Conservation (phyloP, 2,113 vertebrate genomes). For the Xenopus laevis region DNA sequence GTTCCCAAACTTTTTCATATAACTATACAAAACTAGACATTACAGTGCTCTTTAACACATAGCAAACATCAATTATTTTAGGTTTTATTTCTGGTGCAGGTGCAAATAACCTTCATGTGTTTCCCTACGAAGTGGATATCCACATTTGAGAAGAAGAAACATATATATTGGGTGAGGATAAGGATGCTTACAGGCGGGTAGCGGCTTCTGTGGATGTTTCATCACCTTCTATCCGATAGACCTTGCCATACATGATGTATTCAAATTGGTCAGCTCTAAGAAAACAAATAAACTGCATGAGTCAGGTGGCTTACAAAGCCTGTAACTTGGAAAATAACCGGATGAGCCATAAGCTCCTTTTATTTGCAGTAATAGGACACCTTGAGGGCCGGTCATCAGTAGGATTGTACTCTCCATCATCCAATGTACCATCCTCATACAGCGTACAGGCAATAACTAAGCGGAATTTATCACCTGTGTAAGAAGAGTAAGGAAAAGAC, state of each 20-base stretch:
- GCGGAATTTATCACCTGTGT: slow-evolving; percentile 90
- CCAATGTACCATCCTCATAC: slow-evolving; percentile 93
- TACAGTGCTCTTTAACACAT: no score
- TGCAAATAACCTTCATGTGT: no score
- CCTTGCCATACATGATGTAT: slow-evolving; percentile 98
- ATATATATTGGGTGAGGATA: no score
- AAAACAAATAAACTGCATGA: neutral
- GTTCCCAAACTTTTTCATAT: no score
- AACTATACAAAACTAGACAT: no score
- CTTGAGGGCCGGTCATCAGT: slow-evolving; percentile 91
- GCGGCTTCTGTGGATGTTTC: slow-evolving; percentile 97
- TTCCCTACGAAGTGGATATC: no score
- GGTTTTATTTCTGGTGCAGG: no score
- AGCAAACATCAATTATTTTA: no score
- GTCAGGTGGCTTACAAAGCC: neutral
- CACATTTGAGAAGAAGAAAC: no score
- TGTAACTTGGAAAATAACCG: neutral
- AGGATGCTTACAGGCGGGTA: slow-evolving; percentile 85
- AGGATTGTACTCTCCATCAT: slow-evolving; percentile 95
- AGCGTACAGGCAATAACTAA: slow-evolving; percentile 94
- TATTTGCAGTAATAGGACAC: slow-evolving; percentile 49
- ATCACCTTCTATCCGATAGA: slow-evolving; percentile 94
- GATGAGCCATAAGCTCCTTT: neutral
- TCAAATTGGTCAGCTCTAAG: slow-evolving; percentile 94
- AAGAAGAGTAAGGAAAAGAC: neutral